Conservation (phyloP, 2,888 invertebrate species). For the Phaonia tiefii region DNA sequence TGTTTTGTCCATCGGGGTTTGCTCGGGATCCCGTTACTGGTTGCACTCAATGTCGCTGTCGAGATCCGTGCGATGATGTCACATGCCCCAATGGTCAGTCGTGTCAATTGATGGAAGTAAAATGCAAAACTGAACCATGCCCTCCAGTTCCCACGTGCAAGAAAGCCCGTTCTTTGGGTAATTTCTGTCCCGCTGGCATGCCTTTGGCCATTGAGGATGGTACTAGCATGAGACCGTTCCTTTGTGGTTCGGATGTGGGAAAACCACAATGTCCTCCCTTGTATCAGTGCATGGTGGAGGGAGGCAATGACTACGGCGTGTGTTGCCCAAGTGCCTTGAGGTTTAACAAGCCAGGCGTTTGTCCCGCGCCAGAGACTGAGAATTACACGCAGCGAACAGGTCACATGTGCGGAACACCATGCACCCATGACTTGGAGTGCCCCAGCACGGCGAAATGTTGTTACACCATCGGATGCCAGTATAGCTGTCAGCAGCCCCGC, state of each 20-base stretch:
- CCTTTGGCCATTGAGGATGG: constrained; percentile 86
- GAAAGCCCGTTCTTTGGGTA: constrained; percentile 88
- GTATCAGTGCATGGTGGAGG: constrained; percentile 89
- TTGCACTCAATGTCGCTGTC: constrained; percentile 90
- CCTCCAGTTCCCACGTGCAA: constrained; percentile 92
- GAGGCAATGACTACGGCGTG: constrained; percentile 92
- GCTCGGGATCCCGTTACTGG: constrained; percentile 85
- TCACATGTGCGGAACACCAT: constrained; percentile 84
- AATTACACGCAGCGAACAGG: constrained; percentile 78
- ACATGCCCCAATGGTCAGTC: constrained; percentile 88
- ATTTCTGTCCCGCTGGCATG: constrained; percentile 89
- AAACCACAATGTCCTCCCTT: constrained; percentile 92
- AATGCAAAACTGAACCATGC: constrained; percentile 89
- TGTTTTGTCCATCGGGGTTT: constrained; percentile 93
- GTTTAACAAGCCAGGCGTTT: constrained; percentile 89
- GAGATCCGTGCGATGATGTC: constrained; percentile 89
- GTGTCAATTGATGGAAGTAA: constrained; percentile 89
- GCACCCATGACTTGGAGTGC: constrained; percentile 90
- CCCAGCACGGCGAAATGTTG: constrained; percentile 92
- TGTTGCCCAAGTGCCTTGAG: constrained; percentile 90
- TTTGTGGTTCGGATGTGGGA: constrained; percentile 90
- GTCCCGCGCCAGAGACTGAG: constrained; percentile 83
- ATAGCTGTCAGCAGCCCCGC: constrained; percentile 87
- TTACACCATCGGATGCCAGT: constrained; percentile 86
- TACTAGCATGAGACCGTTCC: constrained; percentile 86